Percentiles rank a stretch among this genome's conserved stretches.
Evolutionary conservation across 2,888 invertebrate genomes (phyloP).

Genomic region (Napeogenes inachia): DNA sequence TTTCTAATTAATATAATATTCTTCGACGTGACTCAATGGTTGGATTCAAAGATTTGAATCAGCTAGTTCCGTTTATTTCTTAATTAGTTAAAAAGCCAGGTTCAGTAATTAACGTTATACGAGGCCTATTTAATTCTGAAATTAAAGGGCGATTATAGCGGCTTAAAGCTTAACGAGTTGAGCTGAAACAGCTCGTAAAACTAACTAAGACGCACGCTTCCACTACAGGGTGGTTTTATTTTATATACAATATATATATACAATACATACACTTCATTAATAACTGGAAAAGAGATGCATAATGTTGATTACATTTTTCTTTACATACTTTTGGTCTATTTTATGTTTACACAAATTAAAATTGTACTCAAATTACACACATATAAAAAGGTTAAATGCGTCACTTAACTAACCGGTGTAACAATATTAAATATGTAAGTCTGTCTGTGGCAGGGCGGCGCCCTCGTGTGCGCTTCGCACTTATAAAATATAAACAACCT

Average conservation of each 20-base stretch:
- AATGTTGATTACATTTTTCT: too few species aligned
- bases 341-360: too few species aligned
- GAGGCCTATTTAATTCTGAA: constrained; percentile 40
- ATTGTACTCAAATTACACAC: too few species aligned
- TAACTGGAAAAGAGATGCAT: too few species aligned
- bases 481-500: constrained; percentile 55
- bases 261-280: too few species aligned
- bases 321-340: too few species aligned
- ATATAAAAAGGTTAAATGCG: too few species aligned
- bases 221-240: background rate
- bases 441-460: constrained; percentile 39
- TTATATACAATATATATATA: too few species aligned
- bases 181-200: constrained; percentile 44
- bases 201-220: constrained; percentile 17
- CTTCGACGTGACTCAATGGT: background rate
- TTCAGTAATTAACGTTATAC: constrained; percentile 32
- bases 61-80: constrained; percentile 15
- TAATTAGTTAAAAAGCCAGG: constrained; percentile 18
- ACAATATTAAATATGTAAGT: constrained; percentile 23
- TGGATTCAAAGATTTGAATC: background rate
- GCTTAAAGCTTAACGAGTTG: constrained; percentile 45
- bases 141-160: constrained; percentile 46
- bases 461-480: constrained; percentile 44
- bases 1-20: too few species aligned
- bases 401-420: too few species aligned